Conservation (phyloP, 2,797 vertebrate species). For the Hyperoplus immaculatus region DNA sequence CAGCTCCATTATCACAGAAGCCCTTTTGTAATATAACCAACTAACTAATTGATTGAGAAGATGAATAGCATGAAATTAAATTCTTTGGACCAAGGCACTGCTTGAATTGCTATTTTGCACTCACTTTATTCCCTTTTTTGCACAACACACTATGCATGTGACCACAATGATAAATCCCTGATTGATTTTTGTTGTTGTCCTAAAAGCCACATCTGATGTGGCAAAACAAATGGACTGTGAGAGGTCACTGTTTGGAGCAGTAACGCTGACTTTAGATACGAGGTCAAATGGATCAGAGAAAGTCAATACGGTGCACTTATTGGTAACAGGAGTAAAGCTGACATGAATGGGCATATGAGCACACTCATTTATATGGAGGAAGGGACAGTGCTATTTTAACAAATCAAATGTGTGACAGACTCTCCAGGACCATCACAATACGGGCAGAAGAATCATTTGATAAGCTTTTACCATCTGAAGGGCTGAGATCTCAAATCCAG, state of each 20-base stretch:
- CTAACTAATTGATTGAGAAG: neutral
- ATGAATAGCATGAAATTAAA: neutral
- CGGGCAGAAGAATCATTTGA: neutral
- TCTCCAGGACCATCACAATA: too few relatives aligned
- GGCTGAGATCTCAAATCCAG: conserved; percentile 93
- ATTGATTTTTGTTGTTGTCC: conserved; percentile 55
- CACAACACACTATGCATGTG: conserved; percentile 13
- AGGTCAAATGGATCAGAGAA: conserved; percentile 55
- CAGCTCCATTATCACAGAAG: neutral
- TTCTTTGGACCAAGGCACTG: neutral
- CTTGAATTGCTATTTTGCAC: conserved; percentile 8
- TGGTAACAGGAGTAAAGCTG: conserved; percentile 22
- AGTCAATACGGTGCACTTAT: conserved; percentile 41
- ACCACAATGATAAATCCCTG: conserved; percentile 44
- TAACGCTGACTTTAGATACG: conserved; percentile 44
- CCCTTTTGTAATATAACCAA: neutral
- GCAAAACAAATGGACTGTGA: conserved; percentile 52
- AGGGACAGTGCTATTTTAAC: neutral
- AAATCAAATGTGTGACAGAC: neutral
- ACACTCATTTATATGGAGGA: neutral
- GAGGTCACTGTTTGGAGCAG: conserved; percentile 57
- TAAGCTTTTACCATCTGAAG: conserved; percentile 91
- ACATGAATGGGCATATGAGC: conserved; percentile 1
- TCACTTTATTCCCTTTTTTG: conserved; percentile 17
- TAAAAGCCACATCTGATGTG: conserved; percentile 55